Conservation (phyloP, 2,113 vertebrate species). For the Pituophis catenifer region DNA sequence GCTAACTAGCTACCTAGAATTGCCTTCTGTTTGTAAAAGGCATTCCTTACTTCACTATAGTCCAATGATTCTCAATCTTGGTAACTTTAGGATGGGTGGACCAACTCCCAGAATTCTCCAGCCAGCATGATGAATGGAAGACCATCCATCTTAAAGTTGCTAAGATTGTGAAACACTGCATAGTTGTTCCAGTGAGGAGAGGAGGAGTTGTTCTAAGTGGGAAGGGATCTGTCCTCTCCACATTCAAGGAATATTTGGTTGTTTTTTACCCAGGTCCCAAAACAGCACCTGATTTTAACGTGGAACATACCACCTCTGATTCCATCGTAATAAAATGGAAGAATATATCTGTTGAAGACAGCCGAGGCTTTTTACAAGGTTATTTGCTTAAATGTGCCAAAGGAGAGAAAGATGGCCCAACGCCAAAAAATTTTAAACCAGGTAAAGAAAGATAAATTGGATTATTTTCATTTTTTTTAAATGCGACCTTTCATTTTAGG, state of each 20-base stretch:
- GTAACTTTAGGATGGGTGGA: not conserved
- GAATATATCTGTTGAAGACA: conserved; percentile 71
- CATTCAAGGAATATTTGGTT: not conserved
- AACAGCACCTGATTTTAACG: conserved; percentile 71
- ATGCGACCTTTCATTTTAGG: not conserved
- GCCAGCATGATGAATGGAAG: not conserved
- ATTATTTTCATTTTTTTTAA: not conserved
- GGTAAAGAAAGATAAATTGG: conserved; percentile 53
- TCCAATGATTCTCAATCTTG: not conserved
- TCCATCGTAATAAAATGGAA: conserved; percentile 77
- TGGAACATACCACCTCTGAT: conserved; percentile 73
- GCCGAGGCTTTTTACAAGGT: conserved; percentile 73
- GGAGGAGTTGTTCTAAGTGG: not conserved
- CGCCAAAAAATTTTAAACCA: conserved; percentile 57
- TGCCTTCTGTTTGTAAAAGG: not conserved
- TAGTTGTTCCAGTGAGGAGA: not conserved
- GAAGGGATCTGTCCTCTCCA: not conserved
- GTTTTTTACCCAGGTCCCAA: conserved; percentile 62
- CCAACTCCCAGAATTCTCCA: not conserved
- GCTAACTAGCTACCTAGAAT: not conserved
- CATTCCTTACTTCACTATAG: not conserved
- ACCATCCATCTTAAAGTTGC: not conserved
- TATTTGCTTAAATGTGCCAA: conserved; percentile 76
- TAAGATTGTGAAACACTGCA: not conserved
- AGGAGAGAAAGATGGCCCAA: conserved; percentile 71